These are phyloP conservation scores for Cheiracanthium punctorium DNA, from an alignment of 2,888 invertebrate species.

Conservation along the genomic window DNA sequence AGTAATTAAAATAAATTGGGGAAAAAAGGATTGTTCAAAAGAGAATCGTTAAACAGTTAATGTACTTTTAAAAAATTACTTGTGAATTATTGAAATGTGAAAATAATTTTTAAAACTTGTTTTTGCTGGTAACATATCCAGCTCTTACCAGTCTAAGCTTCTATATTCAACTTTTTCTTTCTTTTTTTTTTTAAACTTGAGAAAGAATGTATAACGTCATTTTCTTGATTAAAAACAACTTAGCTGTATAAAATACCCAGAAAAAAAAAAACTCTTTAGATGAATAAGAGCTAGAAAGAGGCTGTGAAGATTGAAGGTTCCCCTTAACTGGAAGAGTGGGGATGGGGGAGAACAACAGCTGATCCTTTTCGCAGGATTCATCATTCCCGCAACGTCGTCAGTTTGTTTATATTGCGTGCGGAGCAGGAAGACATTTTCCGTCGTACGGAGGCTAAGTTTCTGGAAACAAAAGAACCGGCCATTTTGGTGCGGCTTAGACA, in stretches of 20 bases:
- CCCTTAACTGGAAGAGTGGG: not conserved
- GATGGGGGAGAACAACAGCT: constrained; percentile 40
- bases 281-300: constrained; percentile 5
- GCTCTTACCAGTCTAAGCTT: too few species aligned
- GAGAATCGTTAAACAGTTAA: too few species aligned
- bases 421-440: constrained; percentile 37
- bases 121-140: too few species aligned
- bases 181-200: too few species aligned
- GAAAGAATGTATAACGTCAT: too few species aligned
- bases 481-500: not conserved
- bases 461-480: constrained; percentile 8
- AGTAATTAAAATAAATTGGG: too few species aligned
- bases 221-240: too few species aligned
- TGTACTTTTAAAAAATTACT: too few species aligned
- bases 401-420: constrained; percentile 55
- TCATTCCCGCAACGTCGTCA: constrained; percentile 42
- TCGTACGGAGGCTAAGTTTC: not conserved
- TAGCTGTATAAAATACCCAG: not conserved
- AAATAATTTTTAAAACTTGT: too few species aligned
- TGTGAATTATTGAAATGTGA: too few species aligned
- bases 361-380: constrained; percentile 62
- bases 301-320: constrained; percentile 38
- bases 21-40: too few species aligned
- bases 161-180: too few species aligned
- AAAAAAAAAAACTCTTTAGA: not conserved